Conservation (phyloP, 37 sponge, comb jelly and placozoan genomes). For the Beroe forskalii region DNA sequence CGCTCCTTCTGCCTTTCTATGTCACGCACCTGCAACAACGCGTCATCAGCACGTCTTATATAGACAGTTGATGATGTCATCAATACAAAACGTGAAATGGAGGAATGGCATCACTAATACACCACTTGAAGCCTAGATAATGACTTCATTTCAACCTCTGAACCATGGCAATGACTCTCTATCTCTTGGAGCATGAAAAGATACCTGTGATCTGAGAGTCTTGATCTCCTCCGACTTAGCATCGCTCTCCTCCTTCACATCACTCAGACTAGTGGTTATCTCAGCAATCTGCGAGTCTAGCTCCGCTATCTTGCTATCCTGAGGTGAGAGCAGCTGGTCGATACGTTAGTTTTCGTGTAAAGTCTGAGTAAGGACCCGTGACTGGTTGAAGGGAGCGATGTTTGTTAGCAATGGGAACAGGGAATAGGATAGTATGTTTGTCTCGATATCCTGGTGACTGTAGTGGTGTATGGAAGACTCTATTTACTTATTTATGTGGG, state of each 20-base stretch:
- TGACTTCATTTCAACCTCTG: too few relatives aligned
- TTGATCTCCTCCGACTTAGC: constrained; percentile 56
- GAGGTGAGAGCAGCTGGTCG: not conserved
- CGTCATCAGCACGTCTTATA: not conserved
- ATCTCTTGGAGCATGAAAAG: too few relatives aligned
- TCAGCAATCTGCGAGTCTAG: not conserved
- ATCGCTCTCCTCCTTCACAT: constrained; percentile 49
- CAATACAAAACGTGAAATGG: too few relatives aligned
- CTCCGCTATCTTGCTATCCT: constrained; percentile 37
- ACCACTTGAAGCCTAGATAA: not conserved
- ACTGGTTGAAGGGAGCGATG: too few relatives aligned
- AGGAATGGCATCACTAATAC: not conserved
- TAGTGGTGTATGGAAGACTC: too few relatives aligned
- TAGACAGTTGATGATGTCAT: not conserved
- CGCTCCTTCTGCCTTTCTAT: constrained; percentile 57
- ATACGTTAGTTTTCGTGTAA: not conserved
- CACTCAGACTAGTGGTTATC: not conserved
- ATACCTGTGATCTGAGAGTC: constrained; percentile 52
- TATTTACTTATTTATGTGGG: too few relatives aligned
- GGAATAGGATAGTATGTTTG: too few relatives aligned
- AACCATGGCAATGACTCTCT: too few relatives aligned
- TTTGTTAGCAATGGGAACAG: too few relatives aligned
- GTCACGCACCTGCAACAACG: constrained; percentile 16
- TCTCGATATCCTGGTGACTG: too few relatives aligned
- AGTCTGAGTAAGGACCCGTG: too few relatives aligned